Base-by-base conservation (phyloP, 2,888 invertebrate genomes). In the Euphydryas editha region DNA sequence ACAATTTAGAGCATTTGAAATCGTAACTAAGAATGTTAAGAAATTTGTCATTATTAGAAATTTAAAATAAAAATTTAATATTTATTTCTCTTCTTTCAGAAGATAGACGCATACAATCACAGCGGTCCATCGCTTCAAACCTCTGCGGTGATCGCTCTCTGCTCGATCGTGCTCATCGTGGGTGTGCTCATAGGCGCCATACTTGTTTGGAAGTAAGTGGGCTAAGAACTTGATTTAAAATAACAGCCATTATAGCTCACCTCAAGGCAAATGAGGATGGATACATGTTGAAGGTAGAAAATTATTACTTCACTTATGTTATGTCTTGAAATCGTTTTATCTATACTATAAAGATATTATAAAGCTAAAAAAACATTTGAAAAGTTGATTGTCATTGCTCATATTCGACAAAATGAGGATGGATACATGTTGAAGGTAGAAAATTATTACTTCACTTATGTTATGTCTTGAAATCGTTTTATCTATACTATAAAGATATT, bases 101-200 rank as follows among this genome's bases (percentile, higher is more conserved):
- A 97, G 93, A 95, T 97, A 91, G 97, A 97, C 93, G 96, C 97
- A 75, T 97, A 97, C 93, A 96, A 96, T 89, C 96, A 96, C 89
- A 96, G 95, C 88, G 96, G 96, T 83, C 97, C 97, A 76, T 96
- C 96, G 73, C 92, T 97, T 78, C 97, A 97, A 91, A 97, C 97
- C 75, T 96, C 97, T 76, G 97, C 97, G 78, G 95, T 96, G 88
- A 97, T 97, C 88, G 96, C 95, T 73, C 95, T 97, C 76, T 96
- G 96, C 89, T 96, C 96, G 79, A 94, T 96, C 78, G 94, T 97
- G 69, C 93, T 97, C 76, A 93, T 96, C 76, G 93, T 96, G 77
- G 95, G 96, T 83, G 94, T 97, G 75, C 95, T 97, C 81, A 95
- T 97, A 81, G 96, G 95, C 79, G 95, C 96, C 79, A 95, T 97